Base-by-base conservation (phyloP, 1,140 invertebrate genomes). In the Choristoneura fumiferana region DNA sequence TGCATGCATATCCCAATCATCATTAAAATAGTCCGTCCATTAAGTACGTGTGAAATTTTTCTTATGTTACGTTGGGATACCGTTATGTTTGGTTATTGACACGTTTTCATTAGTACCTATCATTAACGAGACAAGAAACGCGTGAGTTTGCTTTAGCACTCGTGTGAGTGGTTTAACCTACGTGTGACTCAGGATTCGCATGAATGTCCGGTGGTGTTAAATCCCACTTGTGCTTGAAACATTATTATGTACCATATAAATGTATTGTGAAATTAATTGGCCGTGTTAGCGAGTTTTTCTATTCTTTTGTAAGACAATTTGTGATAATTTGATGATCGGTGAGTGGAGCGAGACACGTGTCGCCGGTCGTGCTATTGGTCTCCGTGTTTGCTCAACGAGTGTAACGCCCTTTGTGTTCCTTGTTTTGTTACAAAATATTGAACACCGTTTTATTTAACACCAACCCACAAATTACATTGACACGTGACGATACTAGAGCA, bases 341-440 rank as follows among this genome's bases (percentile, higher is more conserved):
- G 67, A 55, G 55, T 54, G 54, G 40, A 58, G 69, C 57, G 64
- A 62, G 66, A 70, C 74, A 71, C 74, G 73, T 72, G 80, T 77
- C 73, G 69, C 63, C 35, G 65, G 43, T 49, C 64, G 67, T 57
- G 62, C 59, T 72, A 71, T 75, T 67, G 61, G 61, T 65, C 63
- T 57, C 60, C 40, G 38, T 87, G 78, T 87, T 84, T 84, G 69
- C 77, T 58, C 69, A 70, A 54, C 63, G 83, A 84, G 85, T 81
- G 85, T 84, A 88, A 88, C 73, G 84, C 83, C 79, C 85, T 88
- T 87, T 83, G 81, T 88, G 68, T 86, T 78, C 78, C 85, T 83
- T 86, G 81, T 85, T 88, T 84, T 88, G 85, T 88, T 86, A 87
- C 83, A 88, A 86, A 88, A 88, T 87, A 88, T 88, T 88, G 85